These are phyloP conservation scores for Chromis chromis DNA, from an alignment of 2,797 vertebrate genomes.

Conservation along the genomic window DNA sequence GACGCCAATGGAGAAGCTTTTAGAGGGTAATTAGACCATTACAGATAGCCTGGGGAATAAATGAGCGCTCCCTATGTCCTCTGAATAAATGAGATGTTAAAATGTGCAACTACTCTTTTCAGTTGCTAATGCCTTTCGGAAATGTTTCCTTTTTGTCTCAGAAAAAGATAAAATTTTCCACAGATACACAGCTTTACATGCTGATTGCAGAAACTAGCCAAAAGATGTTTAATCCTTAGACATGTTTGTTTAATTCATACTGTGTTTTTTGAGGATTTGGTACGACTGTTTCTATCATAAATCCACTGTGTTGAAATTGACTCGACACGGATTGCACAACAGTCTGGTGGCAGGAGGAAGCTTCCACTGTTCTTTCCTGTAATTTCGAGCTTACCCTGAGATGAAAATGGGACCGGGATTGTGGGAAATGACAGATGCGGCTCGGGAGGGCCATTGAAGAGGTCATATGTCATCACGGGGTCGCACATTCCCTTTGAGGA, in stretches of 20 bases:
- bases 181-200: neutral
- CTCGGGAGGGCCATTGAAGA: conserved; percentile 78
- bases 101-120: conserved; percentile 49
- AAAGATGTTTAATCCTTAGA: neutral
- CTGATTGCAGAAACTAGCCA: neutral
- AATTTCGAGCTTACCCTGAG: conserved; percentile 82
- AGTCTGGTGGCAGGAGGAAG: conserved; percentile 56
- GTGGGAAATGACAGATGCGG: conserved; percentile 83
- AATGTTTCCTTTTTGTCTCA: neutral
- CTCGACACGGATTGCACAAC: conserved; percentile 15
- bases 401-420: conserved; percentile 79
- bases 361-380: conserved; percentile 79
- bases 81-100: conserved; percentile 70
- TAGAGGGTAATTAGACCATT: conserved; percentile 78
- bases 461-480: conserved; percentile 83
- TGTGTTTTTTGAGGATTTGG: neutral
- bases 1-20: conserved; percentile 77
- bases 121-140: conserved; percentile 22
- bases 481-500: conserved; percentile 78
- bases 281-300: conserved; percentile 9
- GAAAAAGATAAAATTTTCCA: neutral
- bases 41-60: conserved; percentile 70
- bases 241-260: neutral
- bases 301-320: conserved; percentile 30
- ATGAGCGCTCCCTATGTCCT: conserved; percentile 54